phyloP scores from a whole-genome alignment of 1,140 invertebrate species.

The Copidosoma floridanum region DNA sequence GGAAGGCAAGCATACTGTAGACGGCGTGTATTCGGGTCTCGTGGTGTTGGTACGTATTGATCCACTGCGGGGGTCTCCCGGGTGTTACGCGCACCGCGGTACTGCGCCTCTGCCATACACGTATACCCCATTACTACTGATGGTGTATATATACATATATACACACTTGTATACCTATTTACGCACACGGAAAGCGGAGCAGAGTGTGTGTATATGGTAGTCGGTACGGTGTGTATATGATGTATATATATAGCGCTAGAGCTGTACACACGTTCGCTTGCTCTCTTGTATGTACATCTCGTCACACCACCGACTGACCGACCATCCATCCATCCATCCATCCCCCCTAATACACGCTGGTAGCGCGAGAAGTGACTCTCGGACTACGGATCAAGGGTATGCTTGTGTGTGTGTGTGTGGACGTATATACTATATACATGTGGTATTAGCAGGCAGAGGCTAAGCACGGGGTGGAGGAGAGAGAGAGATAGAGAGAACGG shows the following conservation, averaged over 20 bases:
- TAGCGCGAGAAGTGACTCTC: neutral
- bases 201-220: neutral
- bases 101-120: conserved; percentile 35
- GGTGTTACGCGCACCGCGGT: conserved; percentile 46
- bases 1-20: neutral
- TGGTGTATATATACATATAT: neutral
- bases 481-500: conserved; percentile 26
- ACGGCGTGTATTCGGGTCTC: too few relatives aligned
- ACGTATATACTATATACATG: too few relatives aligned
- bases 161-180: neutral
- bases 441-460: too few relatives aligned
- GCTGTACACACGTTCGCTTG: too few relatives aligned
- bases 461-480: conserved; percentile 35
- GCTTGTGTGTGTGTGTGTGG: too few relatives aligned
- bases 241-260: too few relatives aligned
- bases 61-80: conserved; percentile 48
- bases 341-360: too few relatives aligned
- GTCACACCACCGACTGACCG: too few relatives aligned
- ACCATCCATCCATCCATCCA: too few relatives aligned
- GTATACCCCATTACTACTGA: neutral
- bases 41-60: conserved; percentile 48
- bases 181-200: neutral
- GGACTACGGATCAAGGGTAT: neutral
- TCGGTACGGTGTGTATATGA: too few relatives aligned
- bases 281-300: too few relatives aligned